A percentile compares a stretch with the other conserved stretches of the same genome.
phyloP scores from a whole-genome alignment of 2,888 invertebrate genomes.

The Neria commutata region DNA sequence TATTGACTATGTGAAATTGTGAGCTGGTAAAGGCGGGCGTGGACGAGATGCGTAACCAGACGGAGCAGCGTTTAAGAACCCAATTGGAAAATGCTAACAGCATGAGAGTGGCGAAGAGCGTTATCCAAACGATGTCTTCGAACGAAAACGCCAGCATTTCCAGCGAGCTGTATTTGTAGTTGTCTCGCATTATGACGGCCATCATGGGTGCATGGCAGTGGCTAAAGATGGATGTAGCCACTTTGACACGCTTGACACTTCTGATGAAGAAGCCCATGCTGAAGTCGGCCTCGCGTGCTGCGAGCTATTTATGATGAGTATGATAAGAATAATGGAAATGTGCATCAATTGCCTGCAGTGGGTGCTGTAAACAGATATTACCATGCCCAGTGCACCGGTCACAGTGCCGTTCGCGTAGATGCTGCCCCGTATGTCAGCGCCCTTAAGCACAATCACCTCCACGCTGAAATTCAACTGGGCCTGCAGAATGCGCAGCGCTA shows the following conservation, averaged over 20 bases:
- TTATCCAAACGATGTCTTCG: slow-evolving; percentile 33
- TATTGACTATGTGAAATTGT: slow-evolving; percentile 2
- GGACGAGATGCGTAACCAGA: slow-evolving; percentile 29
- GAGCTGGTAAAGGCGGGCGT: too few species aligned
- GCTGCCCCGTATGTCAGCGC: slow-evolving; percentile 33
- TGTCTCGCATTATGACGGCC: slow-evolving; percentile 31
- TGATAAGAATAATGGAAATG: too few species aligned
- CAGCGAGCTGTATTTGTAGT: slow-evolving; percentile 32
- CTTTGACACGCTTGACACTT: slow-evolving; percentile 23
- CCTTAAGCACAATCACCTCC: slow-evolving; percentile 28
- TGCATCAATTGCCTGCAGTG: too few species aligned
- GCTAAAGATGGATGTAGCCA: slow-evolving; percentile 39
- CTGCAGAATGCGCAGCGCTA: slow-evolving; percentile 32
- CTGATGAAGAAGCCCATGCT: slow-evolving; percentile 42
- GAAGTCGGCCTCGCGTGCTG: slow-evolving; percentile 32
- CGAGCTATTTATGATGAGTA: slow-evolving; percentile 31
- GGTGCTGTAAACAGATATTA: too few species aligned
- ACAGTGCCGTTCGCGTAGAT: slow-evolving; percentile 33
- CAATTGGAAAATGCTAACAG: slow-evolving; percentile 3
- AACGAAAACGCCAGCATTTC: slow-evolving; percentile 41
- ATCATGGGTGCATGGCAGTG: slow-evolving; percentile 40
- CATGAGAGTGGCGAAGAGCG: slow-evolving; percentile 14
- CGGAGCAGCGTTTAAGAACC: not conserved
- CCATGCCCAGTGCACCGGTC: slow-evolving; percentile 40
- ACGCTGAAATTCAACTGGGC: slow-evolving; percentile 37